Base-by-base conservation (phyloP, 2,888 invertebrate genomes). In the Cabera pusaria region DNA sequence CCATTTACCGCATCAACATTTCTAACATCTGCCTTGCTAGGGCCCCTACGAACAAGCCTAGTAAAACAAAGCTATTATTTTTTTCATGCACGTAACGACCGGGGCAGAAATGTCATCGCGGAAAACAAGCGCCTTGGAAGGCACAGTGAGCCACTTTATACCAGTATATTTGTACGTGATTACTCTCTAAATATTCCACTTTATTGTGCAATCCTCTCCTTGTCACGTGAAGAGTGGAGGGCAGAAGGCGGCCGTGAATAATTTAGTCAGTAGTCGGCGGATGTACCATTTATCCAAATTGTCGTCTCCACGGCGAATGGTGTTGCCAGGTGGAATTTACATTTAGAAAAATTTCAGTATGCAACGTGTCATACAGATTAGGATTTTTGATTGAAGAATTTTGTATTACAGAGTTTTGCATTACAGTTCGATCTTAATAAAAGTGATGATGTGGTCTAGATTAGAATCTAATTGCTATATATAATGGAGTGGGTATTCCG, bases 281-380 rank as follows among this genome's bases (percentile, higher is more conserved):
- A 76, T 77, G 69, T 71, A 78, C 78, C 81, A 84, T 86, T 85
- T 85, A 83, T 83, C 78, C 76, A 82, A 84, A 86, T 84, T 80
- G 81, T 79, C 75, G 74, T 69, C 72, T 72, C 66, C 63, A 60
- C 65, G 61, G 60, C 25, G 21, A 22, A 32, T 21, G 17, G 29
- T 11, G 24, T 6, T 18, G 20, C 24, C 25, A 41, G 25, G 18
- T 29, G 7, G n/a, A n/a, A n/a, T n/a, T n/a, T n/a, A n/a, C n/a
- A n/a, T n/a, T n/a, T n/a, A n/a, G n/a, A n/a, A n/a, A n/a, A n/a
- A n/a, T n/a, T n/a, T n/a, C n/a, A n/a, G n/a, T n/a, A n/a, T n/a
- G n/a, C n/a, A n/a, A n/a, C n/a, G n/a, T n/a, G n/a, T n/a, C n/a
- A n/a, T n/a, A n/a, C n/a, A n/a, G n/a, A n/a, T n/a, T n/a, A n/a